Evolutionary conservation across 1,140 invertebrate genomes (phyloP).

Genomic region (Micrasema longulum): DNA sequence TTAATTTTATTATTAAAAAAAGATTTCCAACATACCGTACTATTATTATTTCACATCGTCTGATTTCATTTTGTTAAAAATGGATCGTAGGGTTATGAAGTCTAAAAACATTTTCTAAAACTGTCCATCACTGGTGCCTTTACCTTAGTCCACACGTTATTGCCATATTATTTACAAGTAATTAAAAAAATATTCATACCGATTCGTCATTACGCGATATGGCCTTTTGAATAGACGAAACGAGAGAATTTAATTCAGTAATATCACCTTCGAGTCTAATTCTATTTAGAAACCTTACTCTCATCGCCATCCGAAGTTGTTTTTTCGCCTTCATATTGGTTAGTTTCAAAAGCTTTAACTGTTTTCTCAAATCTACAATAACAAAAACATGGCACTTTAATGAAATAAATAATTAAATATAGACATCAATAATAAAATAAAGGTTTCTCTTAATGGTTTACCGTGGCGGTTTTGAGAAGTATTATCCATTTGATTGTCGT

Average conservation of each 20-base stretch:
- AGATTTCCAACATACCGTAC: no score
- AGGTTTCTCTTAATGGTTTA: no score
- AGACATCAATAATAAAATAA: no score
- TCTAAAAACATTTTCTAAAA: no score
- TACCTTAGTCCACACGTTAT: neutral
- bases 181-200: slow-evolving; percentile 13
- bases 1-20: no score
- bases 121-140: no score
- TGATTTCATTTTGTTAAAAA: no score
- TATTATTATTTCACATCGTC: no score
- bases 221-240: slow-evolving; percentile 19
- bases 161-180: neutral
- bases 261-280: slow-evolving; percentile 42
- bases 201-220: neutral
- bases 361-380: slow-evolving; percentile 43
- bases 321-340: slow-evolving; percentile 50
- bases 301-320: slow-evolving; percentile 36
- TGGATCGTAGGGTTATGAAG: no score
- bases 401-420: no score
- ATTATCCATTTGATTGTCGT: no score
- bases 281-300: slow-evolving; percentile 44
- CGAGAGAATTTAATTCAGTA: slow-evolving; percentile 34
- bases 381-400: neutral
- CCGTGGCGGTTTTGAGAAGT: no score
- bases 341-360: slow-evolving; percentile 46